A percentile compares a stretch with the other conserved stretches of the same genome.
phyloP scores from a whole-genome alignment of 1,140 invertebrate genomes.

The Neodiprion fabricii region DNA sequence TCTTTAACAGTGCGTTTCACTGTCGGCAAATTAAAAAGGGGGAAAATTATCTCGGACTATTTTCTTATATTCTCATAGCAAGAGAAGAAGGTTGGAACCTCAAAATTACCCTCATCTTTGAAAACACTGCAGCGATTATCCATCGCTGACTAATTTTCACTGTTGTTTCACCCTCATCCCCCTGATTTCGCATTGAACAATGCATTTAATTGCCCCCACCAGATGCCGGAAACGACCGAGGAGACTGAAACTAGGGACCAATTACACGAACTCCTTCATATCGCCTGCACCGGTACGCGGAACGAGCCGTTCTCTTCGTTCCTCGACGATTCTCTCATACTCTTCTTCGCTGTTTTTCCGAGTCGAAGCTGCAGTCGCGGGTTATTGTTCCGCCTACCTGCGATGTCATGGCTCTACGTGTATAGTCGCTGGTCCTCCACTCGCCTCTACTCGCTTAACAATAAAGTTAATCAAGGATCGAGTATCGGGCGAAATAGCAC shows the following conservation, averaged over 20 bases:
- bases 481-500: neutral
- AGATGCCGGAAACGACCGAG: neutral
- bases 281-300: neutral
- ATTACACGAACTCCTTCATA: neutral
- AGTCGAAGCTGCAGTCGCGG: no score
- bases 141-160: neutral
- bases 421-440: neutral
- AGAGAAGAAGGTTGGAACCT: no score
- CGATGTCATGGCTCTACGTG: neutral
- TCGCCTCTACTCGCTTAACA: neutral
- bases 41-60: no score
- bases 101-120: neutral
- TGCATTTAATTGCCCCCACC: neutral
- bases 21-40: no score
- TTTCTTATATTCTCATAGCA: no score
- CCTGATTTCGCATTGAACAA: neutral
- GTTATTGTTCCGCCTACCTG: neutral
- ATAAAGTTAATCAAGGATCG: conserved; percentile 5
- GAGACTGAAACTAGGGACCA: neutral
- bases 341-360: no score
- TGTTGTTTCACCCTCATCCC: neutral
- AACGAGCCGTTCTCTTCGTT: neutral
- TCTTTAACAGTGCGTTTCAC: no score
- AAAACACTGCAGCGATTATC: neutral
- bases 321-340: neutral